Evolutionary conservation across 2,797 vertebrate species (phyloP).

Genomic region (Knipowitschia caucasica): DNA sequence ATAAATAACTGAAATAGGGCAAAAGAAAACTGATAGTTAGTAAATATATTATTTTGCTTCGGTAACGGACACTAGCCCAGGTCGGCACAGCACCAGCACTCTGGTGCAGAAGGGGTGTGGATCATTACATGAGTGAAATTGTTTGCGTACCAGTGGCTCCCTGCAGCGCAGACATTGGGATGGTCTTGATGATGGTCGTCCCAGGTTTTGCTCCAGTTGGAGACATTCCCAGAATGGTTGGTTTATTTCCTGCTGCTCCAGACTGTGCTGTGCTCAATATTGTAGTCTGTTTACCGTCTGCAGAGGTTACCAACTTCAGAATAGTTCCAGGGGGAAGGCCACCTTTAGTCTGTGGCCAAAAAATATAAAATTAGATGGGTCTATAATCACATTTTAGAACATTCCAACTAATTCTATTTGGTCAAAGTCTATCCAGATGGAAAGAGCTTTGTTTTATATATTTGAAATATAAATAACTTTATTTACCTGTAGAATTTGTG

Average conservation of each 20-base stretch:
- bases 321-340: slow-evolving; percentile 84
- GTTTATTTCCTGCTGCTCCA: slow-evolving; percentile 55
- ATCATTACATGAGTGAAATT: no score
- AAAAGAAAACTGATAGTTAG: neutral
- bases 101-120: no score
- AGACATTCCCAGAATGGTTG: slow-evolving; percentile 81
- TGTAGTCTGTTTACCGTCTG: slow-evolving; percentile 86
- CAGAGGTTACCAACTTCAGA: slow-evolving; percentile 86
- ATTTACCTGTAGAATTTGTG: slow-evolving; percentile 83
- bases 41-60: no score
- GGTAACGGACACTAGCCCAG: no score
- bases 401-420: neutral
- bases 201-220: slow-evolving; percentile 78
- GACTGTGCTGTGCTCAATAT: slow-evolving; percentile 84
- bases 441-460: neutral
- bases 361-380: neutral
- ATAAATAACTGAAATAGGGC: neutral
- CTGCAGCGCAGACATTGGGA: slow-evolving; percentile 87
- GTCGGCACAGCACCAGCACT: no score
- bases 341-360: slow-evolving; percentile 75
- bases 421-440: neutral
- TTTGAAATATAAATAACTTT: neutral
- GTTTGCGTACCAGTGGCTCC: slow-evolving; percentile 71
- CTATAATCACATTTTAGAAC: neutral
- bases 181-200: slow-evolving; percentile 86